phyloP scores from a whole-genome alignment of 2,888 invertebrate genomes.

The Drosophila percnosoma region DNA sequence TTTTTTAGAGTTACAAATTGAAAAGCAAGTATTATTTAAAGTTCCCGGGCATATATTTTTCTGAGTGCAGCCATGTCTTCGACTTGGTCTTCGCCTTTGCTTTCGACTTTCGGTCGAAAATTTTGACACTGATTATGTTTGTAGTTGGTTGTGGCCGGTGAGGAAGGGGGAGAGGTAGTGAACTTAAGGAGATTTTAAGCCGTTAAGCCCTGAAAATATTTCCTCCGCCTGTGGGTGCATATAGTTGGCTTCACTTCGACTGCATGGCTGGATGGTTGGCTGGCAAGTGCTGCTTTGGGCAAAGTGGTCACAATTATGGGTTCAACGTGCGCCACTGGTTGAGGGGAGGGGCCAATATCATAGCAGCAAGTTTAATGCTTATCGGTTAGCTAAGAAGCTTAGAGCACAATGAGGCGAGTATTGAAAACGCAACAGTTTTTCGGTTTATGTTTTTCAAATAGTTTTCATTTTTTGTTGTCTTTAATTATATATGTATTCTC shows the following conservation, averaged over 20 bases:
- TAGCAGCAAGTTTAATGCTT: constrained; percentile 18
- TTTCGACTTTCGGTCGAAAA: constrained; percentile 54
- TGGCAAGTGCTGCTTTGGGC: constrained; percentile 41
- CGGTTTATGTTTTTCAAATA: constrained; percentile 51
- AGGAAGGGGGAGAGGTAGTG: background rate
- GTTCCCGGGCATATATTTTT: background rate
- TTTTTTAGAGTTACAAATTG: background rate
- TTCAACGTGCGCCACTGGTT: constrained; percentile 38
- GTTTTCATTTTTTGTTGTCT: constrained; percentile 33
- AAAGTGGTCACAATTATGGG: constrained; percentile 66
- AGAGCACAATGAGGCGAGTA: constrained; percentile 16
- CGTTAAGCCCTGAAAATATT: constrained; percentile 71
- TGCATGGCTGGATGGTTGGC: constrained; percentile 13
- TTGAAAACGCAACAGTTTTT: constrained; percentile 35
- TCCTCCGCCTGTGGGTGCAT: constrained; percentile 41
- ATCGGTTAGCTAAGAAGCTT: constrained; percentile 42
- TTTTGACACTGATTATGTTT: constrained; percentile 80
- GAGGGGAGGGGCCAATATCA: constrained; percentile 16
- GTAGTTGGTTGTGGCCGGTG: constrained; percentile 22
- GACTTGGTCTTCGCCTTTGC: constrained; percentile 28
- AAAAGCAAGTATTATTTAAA: background rate
- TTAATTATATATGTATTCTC: constrained; percentile 54
- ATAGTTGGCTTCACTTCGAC: constrained; percentile 2
- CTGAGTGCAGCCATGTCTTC: constrained; percentile 19
- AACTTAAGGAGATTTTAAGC: constrained; percentile 50